Conservation (phyloP, 2,797 vertebrate genomes). For the Apogon hyalosoma region DNA sequence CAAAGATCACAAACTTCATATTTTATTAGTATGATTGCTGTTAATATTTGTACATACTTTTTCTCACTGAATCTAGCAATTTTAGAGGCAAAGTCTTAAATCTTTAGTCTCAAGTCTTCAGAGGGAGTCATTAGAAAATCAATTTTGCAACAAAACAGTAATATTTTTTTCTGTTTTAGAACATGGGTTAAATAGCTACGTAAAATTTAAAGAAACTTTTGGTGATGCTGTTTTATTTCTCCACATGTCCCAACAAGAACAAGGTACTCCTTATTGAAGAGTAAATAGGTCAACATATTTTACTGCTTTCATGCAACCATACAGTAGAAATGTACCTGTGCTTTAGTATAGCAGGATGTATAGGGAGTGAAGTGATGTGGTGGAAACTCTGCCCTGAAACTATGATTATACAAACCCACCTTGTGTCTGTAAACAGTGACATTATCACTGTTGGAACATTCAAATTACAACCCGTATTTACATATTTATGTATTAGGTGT, state of each 20-base stretch:
- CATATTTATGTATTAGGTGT: conserved; percentile 4
- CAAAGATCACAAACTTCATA: not conserved
- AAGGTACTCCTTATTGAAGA: conserved; percentile 10
- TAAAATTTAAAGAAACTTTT: conserved; percentile 18
- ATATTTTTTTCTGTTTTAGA: not conserved
- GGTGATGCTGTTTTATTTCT: conserved; percentile 17
- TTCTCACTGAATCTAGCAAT: too few species aligned
- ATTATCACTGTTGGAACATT: conserved; percentile 9
- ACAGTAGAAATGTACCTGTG: conserved; percentile 11
- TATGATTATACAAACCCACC: conserved; percentile 58
- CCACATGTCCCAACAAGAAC: conserved; percentile 15
- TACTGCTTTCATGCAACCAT: conserved; percentile 25
- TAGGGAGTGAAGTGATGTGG: conserved; percentile 29
- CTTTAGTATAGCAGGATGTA: conserved; percentile 21
- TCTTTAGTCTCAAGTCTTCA: not conserved
- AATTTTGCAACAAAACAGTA: not conserved
- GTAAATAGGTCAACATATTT: conserved; percentile 34
- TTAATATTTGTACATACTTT: too few species aligned
- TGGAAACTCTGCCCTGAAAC: conserved; percentile 60
- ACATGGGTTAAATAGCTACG: too few species aligned
- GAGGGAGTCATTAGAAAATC: not conserved
- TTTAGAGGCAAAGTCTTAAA: too few species aligned
- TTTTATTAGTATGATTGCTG: too few species aligned
- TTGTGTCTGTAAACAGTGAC: conserved; percentile 47
- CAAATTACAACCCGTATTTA: conserved; percentile 19